These are phyloP conservation scores for Darevskia mixta DNA, from an alignment of 2,797 vertebrate species.

Conservation along the genomic window DNA sequence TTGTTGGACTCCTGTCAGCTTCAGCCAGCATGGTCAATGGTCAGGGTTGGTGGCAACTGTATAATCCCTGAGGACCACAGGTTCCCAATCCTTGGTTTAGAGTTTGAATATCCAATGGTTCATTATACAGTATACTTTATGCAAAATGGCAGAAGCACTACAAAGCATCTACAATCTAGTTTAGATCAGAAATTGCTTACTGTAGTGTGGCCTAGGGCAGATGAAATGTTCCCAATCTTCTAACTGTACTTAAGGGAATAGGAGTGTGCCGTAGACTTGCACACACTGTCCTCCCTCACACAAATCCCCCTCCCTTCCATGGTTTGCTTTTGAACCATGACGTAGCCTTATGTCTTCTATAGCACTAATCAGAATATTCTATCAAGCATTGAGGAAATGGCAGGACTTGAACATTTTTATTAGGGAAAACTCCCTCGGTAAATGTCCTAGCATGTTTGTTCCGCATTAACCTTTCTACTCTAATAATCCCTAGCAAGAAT, in stretches of 20 bases:
- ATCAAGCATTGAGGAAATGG: background rate
- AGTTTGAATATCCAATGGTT: background rate
- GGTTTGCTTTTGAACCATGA: background rate
- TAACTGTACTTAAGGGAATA: background rate
- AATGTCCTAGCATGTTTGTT: background rate
- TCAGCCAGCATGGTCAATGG: too few relatives aligned
- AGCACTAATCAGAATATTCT: background rate
- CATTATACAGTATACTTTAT: background rate
- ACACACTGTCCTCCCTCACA: background rate
- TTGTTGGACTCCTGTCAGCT: too few relatives aligned
- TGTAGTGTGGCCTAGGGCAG: background rate
- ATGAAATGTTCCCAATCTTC: background rate
- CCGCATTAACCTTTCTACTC: background rate
- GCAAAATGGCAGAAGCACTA: background rate
- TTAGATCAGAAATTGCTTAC: background rate
- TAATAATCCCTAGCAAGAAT: constrained; percentile 13
- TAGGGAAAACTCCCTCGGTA: background rate
- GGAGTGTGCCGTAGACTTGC: background rate
- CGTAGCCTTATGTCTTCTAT: background rate
- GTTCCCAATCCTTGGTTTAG: too few relatives aligned
- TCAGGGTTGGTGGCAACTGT: too few relatives aligned
- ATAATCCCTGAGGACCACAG: too few relatives aligned
- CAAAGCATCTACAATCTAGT: background rate
- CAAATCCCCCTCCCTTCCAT: background rate
- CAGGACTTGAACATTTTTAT: background rate